Evolutionary conservation across 2,797 vertebrate species (phyloP).

Genomic region (Myotis vivesi): DNA sequence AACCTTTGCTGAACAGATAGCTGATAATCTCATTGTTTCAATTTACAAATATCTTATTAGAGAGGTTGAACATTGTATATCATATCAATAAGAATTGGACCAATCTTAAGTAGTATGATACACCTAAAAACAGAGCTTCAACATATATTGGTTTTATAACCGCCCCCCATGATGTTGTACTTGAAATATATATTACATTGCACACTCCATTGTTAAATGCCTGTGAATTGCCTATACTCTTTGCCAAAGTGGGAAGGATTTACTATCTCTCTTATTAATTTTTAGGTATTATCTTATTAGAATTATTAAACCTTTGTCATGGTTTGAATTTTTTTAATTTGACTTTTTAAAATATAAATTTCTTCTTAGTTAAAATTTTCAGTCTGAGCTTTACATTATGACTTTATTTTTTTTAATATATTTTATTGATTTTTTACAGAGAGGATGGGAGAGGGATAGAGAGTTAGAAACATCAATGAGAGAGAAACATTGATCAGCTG

Average conservation of each 20-base stretch:
- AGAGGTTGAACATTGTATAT: neutral
- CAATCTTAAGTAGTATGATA: too few species aligned
- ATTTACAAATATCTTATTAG: neutral
- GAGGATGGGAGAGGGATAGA: too few species aligned
- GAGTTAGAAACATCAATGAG: too few species aligned
- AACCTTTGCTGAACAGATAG: neutral
- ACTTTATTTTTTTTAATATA: neutral
- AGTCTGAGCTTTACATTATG: neutral
- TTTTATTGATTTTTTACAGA: too few species aligned
- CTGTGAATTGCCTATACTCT: neutral
- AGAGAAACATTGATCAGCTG: too few species aligned
- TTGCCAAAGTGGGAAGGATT: neutral
- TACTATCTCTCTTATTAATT: neutral
- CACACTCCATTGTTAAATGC: neutral
- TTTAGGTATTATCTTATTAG: neutral
- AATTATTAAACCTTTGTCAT: neutral
- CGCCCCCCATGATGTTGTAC: too few species aligned
- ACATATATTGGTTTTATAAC: too few species aligned
- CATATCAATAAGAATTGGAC: too few species aligned
- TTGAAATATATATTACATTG: too few species aligned
- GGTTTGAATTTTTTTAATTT: neutral
- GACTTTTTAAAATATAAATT: neutral
- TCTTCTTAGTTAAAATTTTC: neutral
- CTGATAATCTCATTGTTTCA: neutral
- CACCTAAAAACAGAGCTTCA: too few species aligned